A percentile compares a stretch with the other conserved stretches of the same genome.
phyloP scores from a whole-genome alignment of 2,113 vertebrate genomes.

The Caracal caracal region DNA sequence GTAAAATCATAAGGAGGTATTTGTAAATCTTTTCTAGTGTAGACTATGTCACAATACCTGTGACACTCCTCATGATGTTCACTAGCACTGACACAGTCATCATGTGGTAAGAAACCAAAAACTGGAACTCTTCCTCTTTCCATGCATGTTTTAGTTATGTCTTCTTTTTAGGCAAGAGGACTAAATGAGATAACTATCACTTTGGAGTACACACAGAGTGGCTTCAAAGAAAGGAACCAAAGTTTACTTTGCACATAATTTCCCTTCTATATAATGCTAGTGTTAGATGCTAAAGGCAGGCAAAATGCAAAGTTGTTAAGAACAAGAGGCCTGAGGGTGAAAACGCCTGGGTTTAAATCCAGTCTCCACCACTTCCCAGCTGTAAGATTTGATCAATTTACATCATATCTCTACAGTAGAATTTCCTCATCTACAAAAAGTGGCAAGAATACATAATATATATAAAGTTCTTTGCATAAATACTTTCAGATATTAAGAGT shows the following conservation, averaged over 20 bases:
- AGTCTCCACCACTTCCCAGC: neutral
- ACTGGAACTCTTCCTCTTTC: neutral
- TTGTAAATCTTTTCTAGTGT: neutral
- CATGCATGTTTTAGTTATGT: neutral
- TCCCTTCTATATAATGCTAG: neutral
- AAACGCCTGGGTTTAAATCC: neutral
- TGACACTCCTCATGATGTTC: neutral
- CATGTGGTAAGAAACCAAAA: neutral
- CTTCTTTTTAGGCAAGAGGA: neutral
- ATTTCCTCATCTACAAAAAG: constrained; percentile 27
- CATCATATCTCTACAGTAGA: neutral
- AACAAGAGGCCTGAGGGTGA: neutral
- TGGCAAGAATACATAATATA: neutral
- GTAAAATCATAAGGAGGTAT: neutral
- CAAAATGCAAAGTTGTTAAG: constrained; percentile 26
- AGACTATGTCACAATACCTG: neutral
- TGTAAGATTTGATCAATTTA: neutral
- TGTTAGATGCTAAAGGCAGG: neutral
- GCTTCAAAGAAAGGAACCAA: neutral
- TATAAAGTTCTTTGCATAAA: neutral
- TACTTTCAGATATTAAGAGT: neutral
- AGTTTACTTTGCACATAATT: neutral
- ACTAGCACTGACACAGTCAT: neutral
- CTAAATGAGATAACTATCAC: neutral
- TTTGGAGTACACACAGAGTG: neutral